A percentile compares a stretch with the other conserved stretches of the same genome.
phyloP scores from a whole-genome alignment of 2,113 vertebrate species.

The Halcyon senegalensis region DNA sequence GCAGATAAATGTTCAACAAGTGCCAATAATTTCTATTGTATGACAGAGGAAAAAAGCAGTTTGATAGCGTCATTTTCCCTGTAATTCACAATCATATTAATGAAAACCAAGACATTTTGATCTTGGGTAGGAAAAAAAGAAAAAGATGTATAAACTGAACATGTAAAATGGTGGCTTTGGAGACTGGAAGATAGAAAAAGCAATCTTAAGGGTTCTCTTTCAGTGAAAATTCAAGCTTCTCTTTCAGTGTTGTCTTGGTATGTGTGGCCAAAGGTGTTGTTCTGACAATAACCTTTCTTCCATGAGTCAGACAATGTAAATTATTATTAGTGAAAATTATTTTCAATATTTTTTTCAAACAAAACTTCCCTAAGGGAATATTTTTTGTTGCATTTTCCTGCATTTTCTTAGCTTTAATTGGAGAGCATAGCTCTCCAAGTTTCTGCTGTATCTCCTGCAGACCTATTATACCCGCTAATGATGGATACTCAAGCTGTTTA shows the following conservation, averaged over 20 bases:
- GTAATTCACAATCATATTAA: not conserved
- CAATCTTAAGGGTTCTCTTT: not conserved
- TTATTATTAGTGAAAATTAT: not conserved
- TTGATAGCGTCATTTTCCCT: not conserved
- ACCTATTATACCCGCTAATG: not conserved
- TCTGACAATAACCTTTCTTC: not conserved
- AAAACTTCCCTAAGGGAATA: not conserved
- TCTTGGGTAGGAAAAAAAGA: not conserved
- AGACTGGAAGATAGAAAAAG: not conserved
- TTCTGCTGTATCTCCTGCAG: not conserved
- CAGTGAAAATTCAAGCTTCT: not conserved
- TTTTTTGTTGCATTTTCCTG: not conserved
- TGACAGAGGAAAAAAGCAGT: not conserved
- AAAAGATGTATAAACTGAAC: not conserved
- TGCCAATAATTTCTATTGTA: not conserved
- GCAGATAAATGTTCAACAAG: not conserved
- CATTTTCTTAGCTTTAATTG: not conserved
- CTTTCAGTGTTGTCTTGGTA: not conserved
- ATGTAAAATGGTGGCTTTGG: not conserved
- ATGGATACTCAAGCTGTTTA: not conserved
- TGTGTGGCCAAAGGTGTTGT: not conserved
- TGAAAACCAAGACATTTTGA: not conserved
- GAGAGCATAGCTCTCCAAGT: not conserved
- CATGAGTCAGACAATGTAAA: not conserved
- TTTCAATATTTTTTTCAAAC: not conserved